Conservation (phyloP, 2,797 vertebrate genomes). For the Anabas testudineus region DNA sequence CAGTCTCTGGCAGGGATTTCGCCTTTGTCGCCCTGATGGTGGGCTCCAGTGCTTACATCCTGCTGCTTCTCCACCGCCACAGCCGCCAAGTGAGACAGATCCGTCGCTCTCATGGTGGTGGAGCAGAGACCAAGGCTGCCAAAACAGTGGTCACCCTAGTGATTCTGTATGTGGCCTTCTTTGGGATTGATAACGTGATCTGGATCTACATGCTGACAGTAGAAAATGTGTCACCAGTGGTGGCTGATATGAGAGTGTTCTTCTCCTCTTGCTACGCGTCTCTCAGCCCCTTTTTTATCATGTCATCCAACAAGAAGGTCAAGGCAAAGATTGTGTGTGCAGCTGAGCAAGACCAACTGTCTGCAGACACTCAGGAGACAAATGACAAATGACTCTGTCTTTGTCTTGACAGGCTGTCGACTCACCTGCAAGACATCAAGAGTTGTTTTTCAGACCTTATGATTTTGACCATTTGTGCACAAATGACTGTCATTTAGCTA, state of each 20-base stretch:
- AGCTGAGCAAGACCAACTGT: slow-evolving; percentile 62
- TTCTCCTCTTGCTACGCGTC: slow-evolving; percentile 86
- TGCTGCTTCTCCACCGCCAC: slow-evolving; percentile 84
- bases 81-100: slow-evolving; percentile 71
- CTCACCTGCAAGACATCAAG: slow-evolving; percentile 25
- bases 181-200: slow-evolving; percentile 87
- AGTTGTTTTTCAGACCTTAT: slow-evolving; percentile 7
- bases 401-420: slow-evolving; percentile 27
- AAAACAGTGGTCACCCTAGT: slow-evolving; percentile 85
- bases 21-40: slow-evolving; percentile 85
- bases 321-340: slow-evolving; percentile 82
- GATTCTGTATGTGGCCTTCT: slow-evolving; percentile 84
- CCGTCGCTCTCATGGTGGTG: slow-evolving; percentile 67
- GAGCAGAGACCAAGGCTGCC: slow-evolving; percentile 82
- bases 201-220: slow-evolving; percentile 89
- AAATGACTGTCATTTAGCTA: slow-evolving; percentile 25
- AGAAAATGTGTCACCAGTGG: slow-evolving; percentile 81
- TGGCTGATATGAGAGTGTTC: slow-evolving; percentile 87
- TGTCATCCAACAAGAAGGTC: slow-evolving; percentile 87
- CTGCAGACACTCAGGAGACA: slow-evolving; percentile 57
- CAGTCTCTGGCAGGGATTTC: slow-evolving; percentile 83
- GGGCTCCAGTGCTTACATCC: slow-evolving; percentile 83
- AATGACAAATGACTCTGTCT: slow-evolving; percentile 71
- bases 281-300: slow-evolving; percentile 86
- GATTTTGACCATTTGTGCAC: slow-evolving; percentile 21